These are phyloP conservation scores for Myripristis murdjan DNA, from an alignment of 2,797 vertebrate genomes.

Conservation along the genomic window DNA sequence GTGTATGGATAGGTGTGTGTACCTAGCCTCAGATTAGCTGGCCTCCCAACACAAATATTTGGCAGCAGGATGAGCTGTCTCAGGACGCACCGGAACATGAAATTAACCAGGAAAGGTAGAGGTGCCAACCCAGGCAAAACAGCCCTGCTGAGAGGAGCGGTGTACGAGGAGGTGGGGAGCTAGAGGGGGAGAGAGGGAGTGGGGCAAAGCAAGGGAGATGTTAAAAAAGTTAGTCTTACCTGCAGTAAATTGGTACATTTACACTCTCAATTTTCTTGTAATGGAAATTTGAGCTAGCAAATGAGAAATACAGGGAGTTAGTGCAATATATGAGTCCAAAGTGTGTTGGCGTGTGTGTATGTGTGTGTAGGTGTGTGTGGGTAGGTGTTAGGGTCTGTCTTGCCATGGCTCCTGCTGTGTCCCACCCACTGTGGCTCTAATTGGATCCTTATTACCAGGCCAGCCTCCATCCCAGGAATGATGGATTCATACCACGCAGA, in stretches of 20 bases:
- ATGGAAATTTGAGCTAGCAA: constrained; percentile 52
- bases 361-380: constrained; percentile 26
- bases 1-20: constrained; percentile 53
- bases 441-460: constrained; percentile 91
- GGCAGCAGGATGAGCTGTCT: constrained; percentile 84
- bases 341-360: constrained; percentile 12
- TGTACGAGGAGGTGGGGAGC: neutral
- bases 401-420: constrained; percentile 72
- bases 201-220: constrained; percentile 29
- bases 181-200: constrained; percentile 15
- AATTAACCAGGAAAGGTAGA: constrained; percentile 82
- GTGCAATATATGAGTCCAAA: constrained; percentile 16
- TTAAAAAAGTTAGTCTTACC: constrained; percentile 48
- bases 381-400: constrained; percentile 64
- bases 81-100: constrained; percentile 87
- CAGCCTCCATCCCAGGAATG: constrained; percentile 80
- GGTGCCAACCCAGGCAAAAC: constrained; percentile 55
- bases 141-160: constrained; percentile 43
- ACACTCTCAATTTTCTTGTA: constrained; percentile 37
- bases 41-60: constrained; percentile 87
- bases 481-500: constrained; percentile 88
- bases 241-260: constrained; percentile 57
- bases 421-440: constrained; percentile 89
- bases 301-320: constrained; percentile 36
- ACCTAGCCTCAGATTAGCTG: constrained; percentile 75